These are phyloP conservation scores for Drosophila pachea DNA, from an alignment of 1,140 invertebrate species.

Conservation along the genomic window DNA sequence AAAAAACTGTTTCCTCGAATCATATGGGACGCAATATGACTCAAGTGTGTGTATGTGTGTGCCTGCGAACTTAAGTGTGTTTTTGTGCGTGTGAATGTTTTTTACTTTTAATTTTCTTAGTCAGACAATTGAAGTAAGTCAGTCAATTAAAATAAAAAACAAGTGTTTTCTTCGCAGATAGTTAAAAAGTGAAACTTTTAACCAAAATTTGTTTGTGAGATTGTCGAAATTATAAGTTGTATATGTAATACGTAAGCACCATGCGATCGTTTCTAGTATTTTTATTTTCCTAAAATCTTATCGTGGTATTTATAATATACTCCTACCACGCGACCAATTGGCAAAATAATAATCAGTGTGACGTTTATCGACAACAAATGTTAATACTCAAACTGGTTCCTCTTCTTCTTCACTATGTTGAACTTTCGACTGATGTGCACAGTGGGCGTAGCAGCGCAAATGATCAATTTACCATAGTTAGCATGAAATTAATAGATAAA, in stretches of 20 bases:
- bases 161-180: not conserved
- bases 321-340: constrained; percentile 27
- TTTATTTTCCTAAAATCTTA: constrained; percentile 22
- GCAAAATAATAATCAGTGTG: constrained; percentile 29
- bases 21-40: constrained; percentile 24
- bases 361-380: not conserved
- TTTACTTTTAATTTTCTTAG: constrained; percentile 21
- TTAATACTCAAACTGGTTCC: constrained; percentile 7
- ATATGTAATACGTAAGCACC: constrained; percentile 19
- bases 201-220: too few species aligned
- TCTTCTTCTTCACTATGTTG: constrained; percentile 21
- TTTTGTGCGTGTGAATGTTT: not conserved
- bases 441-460: not conserved
- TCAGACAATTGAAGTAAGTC: constrained; percentile 15
- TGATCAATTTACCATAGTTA: too few species aligned
- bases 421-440: constrained; percentile 44
- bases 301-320: constrained; percentile 15
- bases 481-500: too few species aligned
- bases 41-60: constrained; percentile 25
- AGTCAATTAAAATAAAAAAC: not conserved
- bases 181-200: not conserved
- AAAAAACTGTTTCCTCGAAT: constrained; percentile 29
- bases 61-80: not conserved
- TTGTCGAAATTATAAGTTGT: not conserved
- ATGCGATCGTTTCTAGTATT: constrained; percentile 8